phyloP scores from a whole-genome alignment of 2,888 invertebrate species.

The Oligia strigilis region DNA sequence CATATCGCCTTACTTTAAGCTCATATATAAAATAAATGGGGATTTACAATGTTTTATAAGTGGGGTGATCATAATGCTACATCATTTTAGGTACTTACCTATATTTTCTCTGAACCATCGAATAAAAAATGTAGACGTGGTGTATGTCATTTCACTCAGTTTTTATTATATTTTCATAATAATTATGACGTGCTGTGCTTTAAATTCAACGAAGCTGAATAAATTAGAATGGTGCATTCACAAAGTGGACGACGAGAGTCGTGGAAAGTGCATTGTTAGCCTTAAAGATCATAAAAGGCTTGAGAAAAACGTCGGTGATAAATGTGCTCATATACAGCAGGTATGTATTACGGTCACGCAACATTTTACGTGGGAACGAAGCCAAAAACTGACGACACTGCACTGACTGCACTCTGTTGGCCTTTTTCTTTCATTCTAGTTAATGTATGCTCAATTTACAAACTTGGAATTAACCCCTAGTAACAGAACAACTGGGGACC shows the following conservation, averaged over 20 bases:
- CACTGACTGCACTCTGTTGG: conserved; percentile 30
- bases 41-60: conserved; percentile 50
- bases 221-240: conserved; percentile 12
- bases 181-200: conserved; percentile 1
- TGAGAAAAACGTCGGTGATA: conserved; percentile 46
- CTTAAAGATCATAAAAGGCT: conserved; percentile 20
- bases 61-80: conserved; percentile 41
- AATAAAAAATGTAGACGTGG: conserved; percentile 31
- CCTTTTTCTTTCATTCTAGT: conserved; percentile 38
- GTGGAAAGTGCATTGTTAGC: conserved; percentile 11
- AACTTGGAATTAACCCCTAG: conserved; percentile 11
- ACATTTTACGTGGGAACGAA: conserved; percentile 54
- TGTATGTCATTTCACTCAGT: conserved; percentile 6
- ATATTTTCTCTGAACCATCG: conserved; percentile 35
- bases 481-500: background rate
- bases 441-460: conserved; percentile 47
- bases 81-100: conserved; percentile 19
- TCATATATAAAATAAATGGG: conserved; percentile 47
- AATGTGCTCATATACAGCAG: conserved; percentile 12
- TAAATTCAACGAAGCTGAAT: conserved; percentile 17
- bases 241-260: conserved; percentile 10
- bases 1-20: conserved; percentile 45
- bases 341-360: conserved; percentile 42
- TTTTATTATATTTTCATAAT: conserved; percentile 22
- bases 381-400: conserved; percentile 59